phyloP scores from a whole-genome alignment of 2,797 vertebrate genomes.

The Gobionotothen gibberifrons region DNA sequence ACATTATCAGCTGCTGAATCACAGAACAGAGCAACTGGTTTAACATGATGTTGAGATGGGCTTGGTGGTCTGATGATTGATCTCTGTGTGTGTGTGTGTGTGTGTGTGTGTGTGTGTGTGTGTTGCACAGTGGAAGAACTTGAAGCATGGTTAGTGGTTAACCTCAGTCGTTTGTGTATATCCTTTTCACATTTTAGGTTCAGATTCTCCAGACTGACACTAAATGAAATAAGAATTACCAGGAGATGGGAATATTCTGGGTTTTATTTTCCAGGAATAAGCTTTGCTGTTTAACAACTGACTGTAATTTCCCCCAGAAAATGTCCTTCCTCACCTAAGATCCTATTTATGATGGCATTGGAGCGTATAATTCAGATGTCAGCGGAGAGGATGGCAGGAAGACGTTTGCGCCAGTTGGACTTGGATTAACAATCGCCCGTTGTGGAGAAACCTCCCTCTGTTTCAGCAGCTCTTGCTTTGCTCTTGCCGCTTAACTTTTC shows the following conservation, averaged over 20 bases:
- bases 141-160: slow-evolving; percentile 53
- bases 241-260: slow-evolving; percentile 55
- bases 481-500: slow-evolving; percentile 72
- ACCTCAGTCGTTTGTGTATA: slow-evolving; percentile 54
- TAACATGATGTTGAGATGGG: slow-evolving; percentile 42
- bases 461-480: slow-evolving; percentile 39
- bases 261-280: slow-evolving; percentile 62
- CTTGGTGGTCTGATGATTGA: slow-evolving; percentile 42
- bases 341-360: slow-evolving; percentile 50
- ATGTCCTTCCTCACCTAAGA: slow-evolving; percentile 32
- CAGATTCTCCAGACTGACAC: slow-evolving; percentile 50
- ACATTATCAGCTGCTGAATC: slow-evolving; percentile 42
- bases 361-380: slow-evolving; percentile 45
- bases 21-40: slow-evolving; percentile 27
- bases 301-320: slow-evolving; percentile 51
- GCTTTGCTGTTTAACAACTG: slow-evolving; percentile 49
- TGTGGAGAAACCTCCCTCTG: slow-evolving; percentile 32
- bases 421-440: slow-evolving; percentile 33
- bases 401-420: slow-evolving; percentile 36
- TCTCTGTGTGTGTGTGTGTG: not conserved
- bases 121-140: slow-evolving; percentile 43
- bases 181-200: slow-evolving; percentile 55
- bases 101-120: not conserved
- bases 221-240: slow-evolving; percentile 61
- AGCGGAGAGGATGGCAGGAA: slow-evolving; percentile 30